These are phyloP conservation scores for Enteromius anoplus DNA, from an alignment of 2,797 vertebrate genomes.

Conservation along the genomic window DNA sequence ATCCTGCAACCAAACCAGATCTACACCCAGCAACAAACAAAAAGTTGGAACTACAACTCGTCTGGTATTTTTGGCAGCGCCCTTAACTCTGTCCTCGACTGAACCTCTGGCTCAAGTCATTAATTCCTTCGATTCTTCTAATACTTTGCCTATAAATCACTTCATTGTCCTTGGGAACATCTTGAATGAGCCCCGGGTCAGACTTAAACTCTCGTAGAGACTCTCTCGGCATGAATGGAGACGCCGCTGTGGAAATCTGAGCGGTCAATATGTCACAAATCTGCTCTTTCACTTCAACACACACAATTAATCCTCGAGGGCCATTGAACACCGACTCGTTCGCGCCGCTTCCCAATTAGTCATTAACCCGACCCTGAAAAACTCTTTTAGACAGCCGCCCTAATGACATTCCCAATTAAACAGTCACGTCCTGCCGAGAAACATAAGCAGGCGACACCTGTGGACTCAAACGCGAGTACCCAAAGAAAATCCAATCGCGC, in stretches of 20 bases:
- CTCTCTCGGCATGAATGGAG: slow-evolving; percentile 31
- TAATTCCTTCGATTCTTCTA: slow-evolving; percentile 1
- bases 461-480: background rate
- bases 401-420: slow-evolving; percentile 55
- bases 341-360: slow-evolving; percentile 54
- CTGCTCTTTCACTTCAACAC: slow-evolving; percentile 46
- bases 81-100: slow-evolving; percentile 1
- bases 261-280: slow-evolving; percentile 41
- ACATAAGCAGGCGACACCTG: slow-evolving; percentile 41
- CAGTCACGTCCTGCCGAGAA: slow-evolving; percentile 39
- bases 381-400: slow-evolving; percentile 29
- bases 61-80: background rate
- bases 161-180: slow-evolving; percentile 40
- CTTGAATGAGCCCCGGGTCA: slow-evolving; percentile 49
- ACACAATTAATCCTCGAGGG: slow-evolving; percentile 51
- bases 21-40: background rate
- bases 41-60: background rate
- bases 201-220: slow-evolving; percentile 33
- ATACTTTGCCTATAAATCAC: slow-evolving; percentile 19
- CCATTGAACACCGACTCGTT: slow-evolving; percentile 47
- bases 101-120: slow-evolving; percentile 8
- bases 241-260: slow-evolving; percentile 31
- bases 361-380: slow-evolving; percentile 48
- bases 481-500: background rate
- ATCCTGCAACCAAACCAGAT: background rate